A percentile compares a stretch with the other conserved stretches of the same genome.
Conservation (phyloP, 1,140 invertebrate species). For the Steinernema feltiae region DNA sequence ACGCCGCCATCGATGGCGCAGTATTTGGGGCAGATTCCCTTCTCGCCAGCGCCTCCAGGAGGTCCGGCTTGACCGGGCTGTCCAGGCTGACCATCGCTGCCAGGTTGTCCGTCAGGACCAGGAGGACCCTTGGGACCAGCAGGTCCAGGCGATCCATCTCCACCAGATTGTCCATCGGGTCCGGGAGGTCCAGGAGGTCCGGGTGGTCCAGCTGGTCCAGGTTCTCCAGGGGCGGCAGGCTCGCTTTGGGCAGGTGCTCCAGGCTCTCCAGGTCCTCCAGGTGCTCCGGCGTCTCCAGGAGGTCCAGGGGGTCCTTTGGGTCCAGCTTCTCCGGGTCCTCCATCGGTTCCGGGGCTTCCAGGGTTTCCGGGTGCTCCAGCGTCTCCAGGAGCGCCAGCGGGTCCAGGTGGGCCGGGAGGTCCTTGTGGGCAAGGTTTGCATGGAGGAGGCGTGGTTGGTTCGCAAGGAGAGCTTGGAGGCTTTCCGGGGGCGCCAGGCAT, state of each 20-base stretch:
- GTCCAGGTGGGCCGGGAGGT: constrained; percentile 32
- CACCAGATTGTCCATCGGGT: constrained; percentile 30
- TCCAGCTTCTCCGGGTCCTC: constrained; percentile 30
- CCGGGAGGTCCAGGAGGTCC: constrained; percentile 36
- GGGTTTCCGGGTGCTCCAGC: constrained; percentile 31
- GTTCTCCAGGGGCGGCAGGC: constrained; percentile 28
- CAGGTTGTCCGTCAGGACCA: constrained; percentile 25
- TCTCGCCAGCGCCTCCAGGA: constrained; percentile 35
- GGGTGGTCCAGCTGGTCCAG: constrained; percentile 33
- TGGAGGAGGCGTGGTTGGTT: constrained; percentile 34
- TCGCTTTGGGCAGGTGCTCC: constrained; percentile 29
- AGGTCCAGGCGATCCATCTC: constrained; percentile 25
- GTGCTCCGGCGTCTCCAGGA: constrained; percentile 31
- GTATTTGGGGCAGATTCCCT: constrained; percentile 56
- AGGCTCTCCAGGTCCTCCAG: constrained; percentile 31
- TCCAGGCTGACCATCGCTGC: constrained; percentile 30
- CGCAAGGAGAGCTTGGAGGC: constrained; percentile 36
- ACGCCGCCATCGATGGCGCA: constrained; percentile 55
- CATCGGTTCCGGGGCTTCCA: constrained; percentile 33
- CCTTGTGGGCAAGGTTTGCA: constrained; percentile 36
- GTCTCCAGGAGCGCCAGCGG: constrained; percentile 32
- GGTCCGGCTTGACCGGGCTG: constrained; percentile 27
- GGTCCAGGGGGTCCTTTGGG: constrained; percentile 33
- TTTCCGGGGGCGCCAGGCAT: constrained; percentile 37
- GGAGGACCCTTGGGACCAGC: constrained; percentile 28